These are phyloP conservation scores for Prosapia bicincta DNA, from an alignment of 2,888 invertebrate species.

Conservation along the genomic window DNA sequence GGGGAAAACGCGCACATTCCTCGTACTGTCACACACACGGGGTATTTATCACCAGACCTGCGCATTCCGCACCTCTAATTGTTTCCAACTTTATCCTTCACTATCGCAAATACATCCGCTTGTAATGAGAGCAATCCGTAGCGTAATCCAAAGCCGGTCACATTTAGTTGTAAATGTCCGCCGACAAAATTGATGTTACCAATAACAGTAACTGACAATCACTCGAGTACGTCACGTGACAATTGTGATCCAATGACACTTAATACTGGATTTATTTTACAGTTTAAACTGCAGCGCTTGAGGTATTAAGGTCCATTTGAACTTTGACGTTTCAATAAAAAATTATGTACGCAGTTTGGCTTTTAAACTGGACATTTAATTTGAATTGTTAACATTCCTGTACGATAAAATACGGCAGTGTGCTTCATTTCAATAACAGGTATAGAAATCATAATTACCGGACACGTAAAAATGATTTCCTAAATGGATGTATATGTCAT, in stretches of 20 bases:
- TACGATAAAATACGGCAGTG: not conserved
- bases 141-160: not conserved
- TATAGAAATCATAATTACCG: not conserved
- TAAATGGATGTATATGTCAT: too few species aligned
- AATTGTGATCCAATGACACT: not conserved
- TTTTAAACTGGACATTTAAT: not conserved
- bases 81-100: not conserved
- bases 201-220: not conserved
- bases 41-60: not conserved
- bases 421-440: not conserved
- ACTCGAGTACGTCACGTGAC: not conserved
- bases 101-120: not conserved
- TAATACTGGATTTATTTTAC: not conserved
- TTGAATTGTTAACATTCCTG: not conserved
- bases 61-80: not conserved
- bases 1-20: not conserved
- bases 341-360: not conserved
- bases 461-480: not conserved
- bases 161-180: not conserved
- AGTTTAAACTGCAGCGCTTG: not conserved
- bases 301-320: not conserved
- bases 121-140: not conserved
- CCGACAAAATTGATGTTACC: not conserved
- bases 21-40: not conserved
- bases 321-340: not conserved